Conservation (phyloP, 2,113 vertebrate genomes). For the Menidia beryllina region DNA sequence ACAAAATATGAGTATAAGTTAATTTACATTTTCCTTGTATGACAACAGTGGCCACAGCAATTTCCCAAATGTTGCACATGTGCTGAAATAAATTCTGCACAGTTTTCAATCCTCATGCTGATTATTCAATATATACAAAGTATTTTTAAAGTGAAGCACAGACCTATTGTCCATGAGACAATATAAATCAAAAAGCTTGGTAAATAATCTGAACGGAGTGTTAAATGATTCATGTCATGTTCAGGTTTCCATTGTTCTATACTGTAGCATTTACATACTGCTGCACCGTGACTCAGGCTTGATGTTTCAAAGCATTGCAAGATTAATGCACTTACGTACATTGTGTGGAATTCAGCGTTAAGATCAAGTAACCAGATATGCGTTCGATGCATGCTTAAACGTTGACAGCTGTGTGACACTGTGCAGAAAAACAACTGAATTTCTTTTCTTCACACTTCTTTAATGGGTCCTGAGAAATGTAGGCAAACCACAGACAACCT, state of each 20-base stretch:
- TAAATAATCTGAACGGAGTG: conserved; percentile 72
- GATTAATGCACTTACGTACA: conserved; percentile 45
- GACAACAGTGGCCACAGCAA: conserved; percentile 39
- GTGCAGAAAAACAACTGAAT: conserved; percentile 13
- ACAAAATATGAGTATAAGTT: conserved; percentile 50
- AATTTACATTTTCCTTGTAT: conserved; percentile 47
- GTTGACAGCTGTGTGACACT: conserved; percentile 10
- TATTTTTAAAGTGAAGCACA: conserved; percentile 12
- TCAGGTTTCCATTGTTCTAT: conserved; percentile 44
- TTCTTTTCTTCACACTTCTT: conserved; percentile 7
- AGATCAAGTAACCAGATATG: background rate
- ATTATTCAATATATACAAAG: background rate
- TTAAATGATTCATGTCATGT: conserved; percentile 50
- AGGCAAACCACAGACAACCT: background rate
- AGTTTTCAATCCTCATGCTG: conserved; percentile 13
- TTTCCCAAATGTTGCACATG: conserved; percentile 18
- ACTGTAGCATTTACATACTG: background rate
- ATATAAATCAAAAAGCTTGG: conserved; percentile 56
- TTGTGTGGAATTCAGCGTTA: conserved; percentile 41
- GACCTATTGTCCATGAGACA: conserved; percentile 26
- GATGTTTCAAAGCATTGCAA: conserved; percentile 26
- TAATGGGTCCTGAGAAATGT: background rate
- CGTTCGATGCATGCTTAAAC: conserved; percentile 19
- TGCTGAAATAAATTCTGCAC: conserved; percentile 40
- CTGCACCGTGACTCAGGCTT: background rate